Percentiles rank a stretch among this genome's conserved stretches.
phyloP scores from a whole-genome alignment of 2,888 invertebrate genomes.

The Philaethria dido region DNA sequence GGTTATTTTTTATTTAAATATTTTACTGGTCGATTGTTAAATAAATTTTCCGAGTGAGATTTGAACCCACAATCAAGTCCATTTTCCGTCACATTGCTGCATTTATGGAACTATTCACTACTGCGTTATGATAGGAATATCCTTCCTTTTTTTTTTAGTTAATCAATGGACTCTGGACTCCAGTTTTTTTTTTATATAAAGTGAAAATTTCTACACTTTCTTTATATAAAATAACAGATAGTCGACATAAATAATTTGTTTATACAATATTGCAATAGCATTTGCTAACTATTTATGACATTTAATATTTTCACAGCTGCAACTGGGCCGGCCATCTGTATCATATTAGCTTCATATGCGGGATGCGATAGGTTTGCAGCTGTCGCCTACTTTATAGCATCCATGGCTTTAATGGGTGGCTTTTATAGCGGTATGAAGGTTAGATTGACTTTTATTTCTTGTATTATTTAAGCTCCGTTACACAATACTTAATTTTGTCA shows the following conservation, averaged over 20 bases:
- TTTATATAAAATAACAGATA: not conserved
- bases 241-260: not conserved
- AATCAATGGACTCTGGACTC: no score
- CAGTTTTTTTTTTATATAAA: no score
- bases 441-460: slow-evolving; percentile 15
- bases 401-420: slow-evolving; percentile 88
- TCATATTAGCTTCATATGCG: slow-evolving; percentile 85
- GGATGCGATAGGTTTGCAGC: slow-evolving; percentile 83
- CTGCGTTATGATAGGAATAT: no score
- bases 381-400: slow-evolving; percentile 85
- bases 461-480: not conserved
- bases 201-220: not conserved
- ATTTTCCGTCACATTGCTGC: no score
- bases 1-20: no score
- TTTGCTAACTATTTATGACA: not conserved
- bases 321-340: slow-evolving; percentile 85
- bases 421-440: slow-evolving; percentile 88
- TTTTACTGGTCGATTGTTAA: no score
- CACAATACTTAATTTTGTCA: no score
- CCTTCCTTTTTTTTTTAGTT: no score
- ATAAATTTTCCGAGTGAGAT: no score
- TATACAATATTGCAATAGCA: not conserved
- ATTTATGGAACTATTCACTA: no score
- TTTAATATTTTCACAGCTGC: slow-evolving; percentile 76
- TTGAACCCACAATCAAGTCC: no score